Evolutionary conservation across 2,888 invertebrate species (phyloP), one percentile per base, ranked within the genome.

Genomic region (Seladonia tumulorum): DNA sequence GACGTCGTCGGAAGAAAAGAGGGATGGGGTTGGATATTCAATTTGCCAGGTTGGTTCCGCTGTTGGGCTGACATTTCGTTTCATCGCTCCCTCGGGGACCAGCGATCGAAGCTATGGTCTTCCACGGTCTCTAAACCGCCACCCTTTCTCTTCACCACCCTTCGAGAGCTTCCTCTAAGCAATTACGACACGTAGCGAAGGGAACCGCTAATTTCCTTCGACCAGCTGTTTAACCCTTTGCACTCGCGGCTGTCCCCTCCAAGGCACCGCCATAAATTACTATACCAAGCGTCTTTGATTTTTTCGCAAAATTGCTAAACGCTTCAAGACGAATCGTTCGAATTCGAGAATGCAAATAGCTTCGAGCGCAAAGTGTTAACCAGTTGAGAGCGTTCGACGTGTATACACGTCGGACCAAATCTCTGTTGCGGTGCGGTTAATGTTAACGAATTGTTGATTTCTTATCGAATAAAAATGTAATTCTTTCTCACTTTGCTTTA

Each of bases 61-160:
- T 90, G 86, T 88, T 91, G 90, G 87, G 87, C 86, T 94, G 94
- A 94, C 94, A 94, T 94, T 94, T 94, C 89, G 92, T 90, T 91
- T 91, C 91, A 93, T 93, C 88, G 92, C 87, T 91, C 94, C 93
- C 93, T 76, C 76, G 92, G 91, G 92, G 87, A 77, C 80, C 78
- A 39, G 10, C 89, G 84, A 88, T 89, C 90, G 91, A 88, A 90
- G 86, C 57, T 63, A 71, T 77, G 86, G 81, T 76, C 84, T 63
- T 63, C 81, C 74, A 87, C 84, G 80, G 82, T 84, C 84, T 68
- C 83, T 86, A 86, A 89, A 87, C 88, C 83, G 76, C 76, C 29
- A 72, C 80, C 60, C 25, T 35, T 57, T 42, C 0, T 14, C 60
- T n/a, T 45, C 68, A 16, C 57, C 18, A 68, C 73, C 70, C 49